A percentile compares a stretch with the other conserved stretches of the same genome.
phyloP scores from a whole-genome alignment of 2,888 invertebrate genomes.

The Drosophila parthenogenetica region DNA sequence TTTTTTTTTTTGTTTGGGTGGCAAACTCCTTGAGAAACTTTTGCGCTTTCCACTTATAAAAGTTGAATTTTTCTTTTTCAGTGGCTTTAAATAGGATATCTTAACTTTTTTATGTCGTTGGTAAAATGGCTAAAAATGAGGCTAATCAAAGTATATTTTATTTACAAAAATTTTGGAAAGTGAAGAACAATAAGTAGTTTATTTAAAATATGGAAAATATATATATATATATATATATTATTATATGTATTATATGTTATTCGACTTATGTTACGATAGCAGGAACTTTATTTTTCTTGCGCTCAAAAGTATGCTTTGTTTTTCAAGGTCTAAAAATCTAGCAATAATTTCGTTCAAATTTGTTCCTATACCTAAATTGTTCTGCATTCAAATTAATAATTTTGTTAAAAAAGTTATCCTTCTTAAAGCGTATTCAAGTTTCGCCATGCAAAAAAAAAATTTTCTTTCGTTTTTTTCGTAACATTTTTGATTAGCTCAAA shows the following conservation, averaged over 20 bases:
- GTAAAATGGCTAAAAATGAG: neutral
- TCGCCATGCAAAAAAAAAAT: neutral
- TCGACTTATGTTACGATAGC: too few species aligned
- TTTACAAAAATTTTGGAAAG: too few species aligned
- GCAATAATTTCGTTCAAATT: too few species aligned
- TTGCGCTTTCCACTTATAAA: conserved; percentile 62
- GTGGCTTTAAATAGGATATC: conserved; percentile 17
- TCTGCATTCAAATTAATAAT: too few species aligned
- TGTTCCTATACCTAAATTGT: too few species aligned
- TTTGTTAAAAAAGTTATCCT: too few species aligned
- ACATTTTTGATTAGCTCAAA: conserved; percentile 75
- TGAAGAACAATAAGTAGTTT: too few species aligned
- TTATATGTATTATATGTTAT: too few species aligned
- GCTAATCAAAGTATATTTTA: too few species aligned
- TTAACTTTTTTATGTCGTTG: conserved; percentile 27
- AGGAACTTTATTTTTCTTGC: neutral
- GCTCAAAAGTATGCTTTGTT: neutral
- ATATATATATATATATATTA: too few species aligned
- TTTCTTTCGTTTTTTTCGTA: conserved; percentile 34
- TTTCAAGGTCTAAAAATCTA: too few species aligned
- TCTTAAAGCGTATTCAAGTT: conserved; percentile 33
- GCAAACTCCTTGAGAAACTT: conserved; percentile 60
- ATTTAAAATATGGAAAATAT: too few species aligned
- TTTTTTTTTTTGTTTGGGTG: conserved; percentile 24
- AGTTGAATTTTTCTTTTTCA: conserved; percentile 37